Evolutionary conservation across 2,113 vertebrate species (phyloP).

Genomic region (Plectropomus leopardus): DNA sequence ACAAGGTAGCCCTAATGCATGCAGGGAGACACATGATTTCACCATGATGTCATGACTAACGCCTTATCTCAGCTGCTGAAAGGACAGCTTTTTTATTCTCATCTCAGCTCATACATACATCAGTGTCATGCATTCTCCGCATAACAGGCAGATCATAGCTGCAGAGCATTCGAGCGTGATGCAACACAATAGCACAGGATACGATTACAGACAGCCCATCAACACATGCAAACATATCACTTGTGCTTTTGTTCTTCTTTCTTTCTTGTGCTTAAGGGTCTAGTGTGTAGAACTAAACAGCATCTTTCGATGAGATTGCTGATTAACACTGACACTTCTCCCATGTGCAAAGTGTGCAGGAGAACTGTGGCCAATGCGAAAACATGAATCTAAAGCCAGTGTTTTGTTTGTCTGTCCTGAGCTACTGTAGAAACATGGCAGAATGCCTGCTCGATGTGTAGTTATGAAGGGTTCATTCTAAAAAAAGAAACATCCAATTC

Average conservation of each 20-base stretch:
- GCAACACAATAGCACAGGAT: conserved; percentile 11
- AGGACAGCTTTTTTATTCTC: conserved; percentile 35
- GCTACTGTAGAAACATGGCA: too few species aligned
- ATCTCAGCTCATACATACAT: conserved; percentile 26
- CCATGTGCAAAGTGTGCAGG: too few species aligned
- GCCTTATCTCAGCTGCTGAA: conserved; percentile 49
- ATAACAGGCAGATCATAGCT: conserved; percentile 34
- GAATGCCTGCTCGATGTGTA: too few species aligned
- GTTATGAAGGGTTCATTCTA: too few species aligned
- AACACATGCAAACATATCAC: neutral
- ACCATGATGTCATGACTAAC: conserved; percentile 42
- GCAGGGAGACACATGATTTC: conserved; percentile 18
- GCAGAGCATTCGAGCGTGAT: neutral
- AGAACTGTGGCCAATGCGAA: too few species aligned
- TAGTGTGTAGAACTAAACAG: neutral
- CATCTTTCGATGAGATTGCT: too few species aligned
- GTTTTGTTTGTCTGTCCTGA: too few species aligned
- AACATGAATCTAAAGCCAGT: too few species aligned
- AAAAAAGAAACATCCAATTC: too few species aligned
- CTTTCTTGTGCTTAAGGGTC: neutral
- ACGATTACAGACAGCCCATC: neutral
- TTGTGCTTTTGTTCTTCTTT: too few species aligned
- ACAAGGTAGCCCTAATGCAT: conserved; percentile 18
- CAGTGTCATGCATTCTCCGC: conserved; percentile 29
- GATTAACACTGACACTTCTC: too few species aligned